Base-by-base conservation (phyloP, 2,797 vertebrate genomes). In the Pygocentrus nattereri region DNA sequence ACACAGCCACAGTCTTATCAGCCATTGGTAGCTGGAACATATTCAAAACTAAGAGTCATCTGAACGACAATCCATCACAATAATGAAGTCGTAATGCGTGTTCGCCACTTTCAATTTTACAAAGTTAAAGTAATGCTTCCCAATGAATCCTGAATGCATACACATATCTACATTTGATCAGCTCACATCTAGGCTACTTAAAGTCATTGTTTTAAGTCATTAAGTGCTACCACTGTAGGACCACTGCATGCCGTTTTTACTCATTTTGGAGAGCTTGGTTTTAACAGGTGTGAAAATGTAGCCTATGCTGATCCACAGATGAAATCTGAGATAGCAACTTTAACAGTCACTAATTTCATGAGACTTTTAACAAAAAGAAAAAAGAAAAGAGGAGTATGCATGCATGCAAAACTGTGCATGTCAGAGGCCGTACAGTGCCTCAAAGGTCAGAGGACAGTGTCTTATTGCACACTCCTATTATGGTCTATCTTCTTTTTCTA, bases 381-480 rank as follows among this genome's bases (percentile, higher is more conserved):
- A 15, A 1, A 82, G 74, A 25, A 0, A 78, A 82, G 86, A 71
- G 75, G 62, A 54, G 44, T 38, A 85, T 88, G 85, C 87, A 88
- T 87, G 88, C 88, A 90, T 89, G 88, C 87, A 85, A 87, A 84
- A 74, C 81, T 87, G 88, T 88, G 87, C 81, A 83, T 81, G 82
- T 81, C 82, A 71, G 73, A 67, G 41, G 80, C 79, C 54, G 83
- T 80, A 81, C 23, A 72, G 47, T 52, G 47, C 27, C 78, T 78
- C 74, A 49, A 59, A 75, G 49, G 71, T 64, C 41, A 79, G 69
- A 81, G 34, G 54, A 79, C 16, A 0, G 41, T 59, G 82, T 89
- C 90, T 88, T 88, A 93, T 91, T 92, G 91, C 90, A 93, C 89
- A 87, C 78, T 91, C 87, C 85, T 87, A n/a, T 69, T 47, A 27